These are phyloP conservation scores for Ceratina calcarata DNA, from an alignment of 1,140 invertebrate genomes.

Conservation along the genomic window DNA sequence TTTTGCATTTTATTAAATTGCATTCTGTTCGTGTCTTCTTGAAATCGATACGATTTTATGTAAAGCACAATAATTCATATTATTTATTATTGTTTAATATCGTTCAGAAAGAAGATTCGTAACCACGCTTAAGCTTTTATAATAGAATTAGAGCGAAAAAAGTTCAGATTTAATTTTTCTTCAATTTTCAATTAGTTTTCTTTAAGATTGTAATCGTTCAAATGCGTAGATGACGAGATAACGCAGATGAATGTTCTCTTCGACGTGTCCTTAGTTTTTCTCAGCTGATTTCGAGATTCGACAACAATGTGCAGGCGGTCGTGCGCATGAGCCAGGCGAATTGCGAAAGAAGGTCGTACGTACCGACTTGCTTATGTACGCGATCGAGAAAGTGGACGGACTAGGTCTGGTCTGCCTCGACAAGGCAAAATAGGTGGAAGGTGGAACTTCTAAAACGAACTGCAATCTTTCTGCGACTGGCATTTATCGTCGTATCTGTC, in stretches of 20 bases:
- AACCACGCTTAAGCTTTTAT: no score
- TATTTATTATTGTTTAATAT: no score
- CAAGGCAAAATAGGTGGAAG: constrained; percentile 47
- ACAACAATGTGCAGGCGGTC: constrained; percentile 17
- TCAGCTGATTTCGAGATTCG: constrained; percentile 11
- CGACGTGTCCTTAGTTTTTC: constrained; percentile 2
- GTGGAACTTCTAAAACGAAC: constrained; percentile 51
- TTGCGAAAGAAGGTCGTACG: constrained; percentile 55
- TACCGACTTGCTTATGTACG: no score
- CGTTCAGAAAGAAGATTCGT: no score
- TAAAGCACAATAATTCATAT: no score
- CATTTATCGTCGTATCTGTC: constrained; percentile 61
- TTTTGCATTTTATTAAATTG: background rate
- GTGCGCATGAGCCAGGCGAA: background rate
- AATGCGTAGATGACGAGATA: background rate
- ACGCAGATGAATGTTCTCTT: background rate
- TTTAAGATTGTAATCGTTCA: background rate
- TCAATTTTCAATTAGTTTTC: no score
- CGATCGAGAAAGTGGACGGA: constrained; percentile 45
- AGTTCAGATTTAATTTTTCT: no score
- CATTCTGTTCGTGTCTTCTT: background rate
- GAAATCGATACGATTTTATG: no score
- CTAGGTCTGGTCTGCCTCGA: constrained; percentile 28
- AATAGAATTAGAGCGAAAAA: no score
- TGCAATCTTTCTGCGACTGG: constrained; percentile 47